Percentiles rank a stretch among this genome's conserved stretches.
Evolutionary conservation across 2,888 invertebrate species (phyloP).

Genomic region (Cheilosia grossa): DNA sequence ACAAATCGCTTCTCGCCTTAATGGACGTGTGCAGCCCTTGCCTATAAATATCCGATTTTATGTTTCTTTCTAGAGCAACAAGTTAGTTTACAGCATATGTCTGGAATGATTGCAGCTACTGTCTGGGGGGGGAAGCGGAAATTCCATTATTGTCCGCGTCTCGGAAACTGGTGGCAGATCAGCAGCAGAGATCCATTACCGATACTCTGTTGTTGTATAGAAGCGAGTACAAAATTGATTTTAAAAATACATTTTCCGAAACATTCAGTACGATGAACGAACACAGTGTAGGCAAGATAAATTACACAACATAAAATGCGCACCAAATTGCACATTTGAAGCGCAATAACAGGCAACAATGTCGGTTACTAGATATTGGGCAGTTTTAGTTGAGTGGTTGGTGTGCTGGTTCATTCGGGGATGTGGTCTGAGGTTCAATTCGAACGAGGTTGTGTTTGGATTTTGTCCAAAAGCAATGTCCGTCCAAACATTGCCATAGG

Average conservation of each 20-base stretch:
- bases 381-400: too few species aligned
- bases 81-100: neutral
- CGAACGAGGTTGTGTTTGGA: too few species aligned
- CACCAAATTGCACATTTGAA: neutral
- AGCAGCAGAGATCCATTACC: slow-evolving; percentile 36
- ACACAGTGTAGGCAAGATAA: slow-evolving; percentile 24
- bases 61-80: slow-evolving; percentile 7
- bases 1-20: too few species aligned
- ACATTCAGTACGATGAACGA: neutral
- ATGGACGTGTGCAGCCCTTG: slow-evolving; percentile 7
- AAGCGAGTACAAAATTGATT: slow-evolving; percentile 17
- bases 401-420: too few species aligned
- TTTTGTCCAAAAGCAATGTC: too few species aligned
- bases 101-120: neutral
- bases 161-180: neutral
- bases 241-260: slow-evolving; percentile 44
- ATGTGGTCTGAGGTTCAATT: too few species aligned
- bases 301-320: neutral
- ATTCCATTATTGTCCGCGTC: neutral
- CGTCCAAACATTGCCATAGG: too few species aligned
- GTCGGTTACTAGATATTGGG: too few species aligned
- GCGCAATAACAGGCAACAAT: too few species aligned
- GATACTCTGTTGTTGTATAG: slow-evolving; percentile 1
- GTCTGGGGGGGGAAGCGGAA: neutral
- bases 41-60: slow-evolving; percentile 27